These are phyloP conservation scores for Haliclona indistincta DNA, from an alignment of 37 sponge, comb jelly and placozoan species.

Conservation along the genomic window DNA sequence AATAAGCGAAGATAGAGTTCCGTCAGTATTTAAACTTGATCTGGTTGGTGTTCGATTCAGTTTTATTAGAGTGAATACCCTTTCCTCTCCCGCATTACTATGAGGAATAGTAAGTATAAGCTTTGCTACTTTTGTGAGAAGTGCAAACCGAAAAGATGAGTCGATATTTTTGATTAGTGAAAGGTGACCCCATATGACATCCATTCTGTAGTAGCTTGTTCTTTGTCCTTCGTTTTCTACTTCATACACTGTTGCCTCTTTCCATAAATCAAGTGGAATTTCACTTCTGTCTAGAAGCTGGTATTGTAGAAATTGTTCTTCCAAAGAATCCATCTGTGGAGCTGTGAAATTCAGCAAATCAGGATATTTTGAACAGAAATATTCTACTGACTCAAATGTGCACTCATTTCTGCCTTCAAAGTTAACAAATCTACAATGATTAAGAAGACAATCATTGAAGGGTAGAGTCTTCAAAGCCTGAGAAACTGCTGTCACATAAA, in stretches of 20 bases:
- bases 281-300: conserved; percentile 35
- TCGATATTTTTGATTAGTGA: no score
- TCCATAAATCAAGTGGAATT: conserved; percentile 39
- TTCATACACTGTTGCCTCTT: background rate
- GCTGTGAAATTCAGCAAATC: background rate
- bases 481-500: conserved; percentile 29
- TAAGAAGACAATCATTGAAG: conserved; percentile 41
- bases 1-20: conserved; percentile 24
- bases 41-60: conserved; percentile 11
- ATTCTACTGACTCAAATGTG: conserved; percentile 31
- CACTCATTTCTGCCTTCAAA: conserved; percentile 22
- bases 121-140: conserved; percentile 9
- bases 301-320: conserved; percentile 39
- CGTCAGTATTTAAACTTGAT: conserved; percentile 10
- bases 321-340: conserved; percentile 8
- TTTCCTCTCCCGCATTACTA: conserved; percentile 25
- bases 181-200: no score
- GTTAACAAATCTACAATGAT: conserved; percentile 44
- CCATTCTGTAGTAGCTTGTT: no score
- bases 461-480: conserved; percentile 37
- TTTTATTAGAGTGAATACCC: conserved; percentile 27
- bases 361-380: conserved; percentile 28
- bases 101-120: conserved; percentile 13
- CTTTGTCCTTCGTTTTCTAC: background rate
- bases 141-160: conserved; percentile 1